Evolutionary conservation across 2,888 invertebrate species (phyloP).

Genomic region (Gastracanthus pulcherrimus): DNA sequence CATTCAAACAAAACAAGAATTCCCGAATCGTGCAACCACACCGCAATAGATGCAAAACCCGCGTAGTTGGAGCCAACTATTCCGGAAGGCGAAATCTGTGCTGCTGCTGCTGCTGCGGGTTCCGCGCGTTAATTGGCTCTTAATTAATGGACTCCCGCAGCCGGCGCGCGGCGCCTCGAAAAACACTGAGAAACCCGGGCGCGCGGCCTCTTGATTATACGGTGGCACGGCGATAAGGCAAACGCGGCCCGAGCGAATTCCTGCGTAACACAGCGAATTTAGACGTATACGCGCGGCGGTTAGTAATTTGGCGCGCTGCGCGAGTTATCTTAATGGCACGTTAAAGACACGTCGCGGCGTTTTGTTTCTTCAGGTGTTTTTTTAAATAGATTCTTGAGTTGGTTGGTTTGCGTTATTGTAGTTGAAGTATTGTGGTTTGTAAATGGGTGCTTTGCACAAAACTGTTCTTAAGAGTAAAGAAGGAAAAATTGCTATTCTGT

Average conservation of each 20-base stretch:
- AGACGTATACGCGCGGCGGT: not conserved
- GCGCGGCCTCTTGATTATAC: conserved; percentile 69
- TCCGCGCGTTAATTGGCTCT: conserved; percentile 72
- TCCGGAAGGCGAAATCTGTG: not conserved
- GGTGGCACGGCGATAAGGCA: not conserved
- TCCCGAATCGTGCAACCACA: not conserved
- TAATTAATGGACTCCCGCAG: conserved; percentile 73
- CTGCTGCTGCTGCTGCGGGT: not conserved
- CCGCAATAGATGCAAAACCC: not conserved
- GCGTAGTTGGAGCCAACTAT: not conserved
- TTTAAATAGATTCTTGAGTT: no score
- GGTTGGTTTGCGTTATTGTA: no score
- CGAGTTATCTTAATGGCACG: not conserved
- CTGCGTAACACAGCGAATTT: not conserved
- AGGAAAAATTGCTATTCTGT: no score
- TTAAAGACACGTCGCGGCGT: not conserved
- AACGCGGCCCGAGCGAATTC: not conserved
- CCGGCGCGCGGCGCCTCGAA: conserved; percentile 52
- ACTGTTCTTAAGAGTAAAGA: no score
- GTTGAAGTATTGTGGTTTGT: no score
- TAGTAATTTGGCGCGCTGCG: conserved; percentile 10
- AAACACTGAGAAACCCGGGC: conserved; percentile 28
- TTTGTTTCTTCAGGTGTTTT: no score
- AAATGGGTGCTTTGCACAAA: no score
- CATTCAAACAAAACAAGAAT: no score